phyloP scores from a whole-genome alignment of 2,888 invertebrate genomes.

The Sinelater perroti region DNA sequence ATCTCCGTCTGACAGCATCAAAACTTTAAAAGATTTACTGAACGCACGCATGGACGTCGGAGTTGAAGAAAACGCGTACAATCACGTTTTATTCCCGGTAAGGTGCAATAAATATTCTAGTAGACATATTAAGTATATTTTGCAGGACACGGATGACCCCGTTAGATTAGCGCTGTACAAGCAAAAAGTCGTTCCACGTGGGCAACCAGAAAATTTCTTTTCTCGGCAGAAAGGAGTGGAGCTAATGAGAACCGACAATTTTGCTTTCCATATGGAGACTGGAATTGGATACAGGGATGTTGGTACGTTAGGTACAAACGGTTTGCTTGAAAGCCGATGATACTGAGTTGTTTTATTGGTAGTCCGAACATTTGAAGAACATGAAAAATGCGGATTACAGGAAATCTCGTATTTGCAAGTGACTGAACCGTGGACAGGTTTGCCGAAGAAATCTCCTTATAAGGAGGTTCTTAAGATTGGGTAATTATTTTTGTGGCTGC shows the following conservation, averaged over 20 bases:
- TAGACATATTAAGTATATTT: constrained; percentile 23
- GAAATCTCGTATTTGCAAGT: constrained; percentile 71
- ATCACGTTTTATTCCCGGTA: constrained; percentile 74
- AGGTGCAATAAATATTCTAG: too few species aligned
- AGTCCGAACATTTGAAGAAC: constrained; percentile 73
- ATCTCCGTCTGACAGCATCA: constrained; percentile 74
- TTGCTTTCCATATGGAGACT: constrained; percentile 77
- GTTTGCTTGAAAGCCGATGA: too few species aligned
- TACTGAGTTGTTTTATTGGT: too few species aligned
- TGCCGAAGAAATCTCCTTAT: constrained; percentile 69
- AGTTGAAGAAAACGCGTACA: constrained; percentile 75
- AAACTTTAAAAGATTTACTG: constrained; percentile 69
- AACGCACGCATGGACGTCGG: constrained; percentile 73
- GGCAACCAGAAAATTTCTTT: constrained; percentile 67
- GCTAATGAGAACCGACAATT: constrained; percentile 69
- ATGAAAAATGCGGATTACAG: constrained; percentile 76
- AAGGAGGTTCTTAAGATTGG: constrained; percentile 72
- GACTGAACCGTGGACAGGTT: constrained; percentile 70
- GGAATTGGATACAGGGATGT: constrained; percentile 76
- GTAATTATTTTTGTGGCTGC: too few species aligned
- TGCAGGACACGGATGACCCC: constrained; percentile 71
- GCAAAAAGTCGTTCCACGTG: constrained; percentile 70
- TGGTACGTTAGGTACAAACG: too few species aligned
- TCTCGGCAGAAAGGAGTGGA: constrained; percentile 70
- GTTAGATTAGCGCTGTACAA: constrained; percentile 70